phyloP scores from a whole-genome alignment of 2,888 invertebrate species.

The Orchestes rusci region DNA sequence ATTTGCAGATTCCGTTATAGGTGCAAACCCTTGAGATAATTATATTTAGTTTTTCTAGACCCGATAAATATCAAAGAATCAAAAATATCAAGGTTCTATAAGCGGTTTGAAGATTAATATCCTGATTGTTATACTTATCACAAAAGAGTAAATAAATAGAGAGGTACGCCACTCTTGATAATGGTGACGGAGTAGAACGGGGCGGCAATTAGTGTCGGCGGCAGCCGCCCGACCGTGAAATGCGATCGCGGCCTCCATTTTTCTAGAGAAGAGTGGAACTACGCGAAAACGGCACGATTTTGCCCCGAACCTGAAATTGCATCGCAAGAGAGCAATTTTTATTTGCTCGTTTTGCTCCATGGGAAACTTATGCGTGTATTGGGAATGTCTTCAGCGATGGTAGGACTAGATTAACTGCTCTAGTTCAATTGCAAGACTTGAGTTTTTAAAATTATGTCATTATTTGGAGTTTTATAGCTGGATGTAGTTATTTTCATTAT shows the following conservation, averaged over 20 bases:
- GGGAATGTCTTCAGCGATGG: constrained; percentile 4
- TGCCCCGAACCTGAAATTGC: constrained; percentile 23
- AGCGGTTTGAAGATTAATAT: no score
- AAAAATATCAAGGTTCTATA: no score
- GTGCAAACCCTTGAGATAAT: no score
- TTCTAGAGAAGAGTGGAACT: constrained; percentile 17
- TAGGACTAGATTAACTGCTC: constrained; percentile 9
- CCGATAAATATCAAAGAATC: no score
- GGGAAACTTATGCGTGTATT: constrained; percentile 22
- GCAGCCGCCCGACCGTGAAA: constrained; percentile 41
- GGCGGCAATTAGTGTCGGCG: constrained; percentile 40
- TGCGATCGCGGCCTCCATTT: constrained; percentile 35
- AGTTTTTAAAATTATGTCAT: no score
- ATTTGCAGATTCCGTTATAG: no score
- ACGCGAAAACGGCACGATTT: constrained; percentile 21
- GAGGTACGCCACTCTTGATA: constrained; percentile 11
- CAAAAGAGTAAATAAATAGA: no score
- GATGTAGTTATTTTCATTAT: no score
- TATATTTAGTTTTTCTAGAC: no score
- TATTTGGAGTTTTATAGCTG: no score
- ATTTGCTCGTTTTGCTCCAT: constrained; percentile 14
- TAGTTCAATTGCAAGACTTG: no score
- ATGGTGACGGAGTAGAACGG: constrained; percentile 16
- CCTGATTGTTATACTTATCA: no score
- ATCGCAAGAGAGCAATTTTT: constrained; percentile 9